Base-by-base conservation (phyloP, 2,797 vertebrate species). In the Lagodon rhomboides region DNA sequence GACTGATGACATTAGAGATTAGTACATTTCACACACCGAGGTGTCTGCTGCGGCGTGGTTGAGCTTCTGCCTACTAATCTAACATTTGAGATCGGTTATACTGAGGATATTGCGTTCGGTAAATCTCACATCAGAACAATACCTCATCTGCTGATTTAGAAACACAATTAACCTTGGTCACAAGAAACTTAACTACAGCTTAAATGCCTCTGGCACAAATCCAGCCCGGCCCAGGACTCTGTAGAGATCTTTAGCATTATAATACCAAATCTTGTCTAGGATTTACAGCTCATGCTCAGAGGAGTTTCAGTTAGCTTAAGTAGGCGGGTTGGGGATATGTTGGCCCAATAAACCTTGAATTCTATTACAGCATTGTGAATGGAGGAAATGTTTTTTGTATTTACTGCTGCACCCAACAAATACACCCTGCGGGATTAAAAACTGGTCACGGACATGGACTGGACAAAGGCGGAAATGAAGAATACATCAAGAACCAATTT, bases 1-100 rank as follows among this genome's bases (percentile, higher is more conserved):
- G 67, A 86, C 78, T 91, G 88, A 91, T 83, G 83, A 89, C 85
- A 87, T 82, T 86, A 86, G 74, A 85, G 85, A 85, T 83, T 81
- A 83, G 70, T 82, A 84, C 58, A 86, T 87, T 89, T 85, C 61
- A 74, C 84, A 75, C 56, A 56, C 20, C 41, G 27, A 76, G 55
- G 58, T 60, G 50, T 55, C 34, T 34, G 13, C 27, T 56, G 38
- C 17, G 34, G n/a, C 44, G 47, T 44, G 27, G 47, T 16, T 70
- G 43, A 68, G 65, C 63, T 60, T 67, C 41, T 62, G 68, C 60
- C 63, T 12, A 34, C 49, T 65, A 74, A 80, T 75, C 60, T 75
- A 46, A 66, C 61, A 71, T 2, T 34, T 34, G 27, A 68, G 64
- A 82, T 84, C 67, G 72, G 71, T 71, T 38, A 53, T 64, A 51